phyloP scores from a whole-genome alignment of 1,140 invertebrate species.

The Psilanteris sp. region DNA sequence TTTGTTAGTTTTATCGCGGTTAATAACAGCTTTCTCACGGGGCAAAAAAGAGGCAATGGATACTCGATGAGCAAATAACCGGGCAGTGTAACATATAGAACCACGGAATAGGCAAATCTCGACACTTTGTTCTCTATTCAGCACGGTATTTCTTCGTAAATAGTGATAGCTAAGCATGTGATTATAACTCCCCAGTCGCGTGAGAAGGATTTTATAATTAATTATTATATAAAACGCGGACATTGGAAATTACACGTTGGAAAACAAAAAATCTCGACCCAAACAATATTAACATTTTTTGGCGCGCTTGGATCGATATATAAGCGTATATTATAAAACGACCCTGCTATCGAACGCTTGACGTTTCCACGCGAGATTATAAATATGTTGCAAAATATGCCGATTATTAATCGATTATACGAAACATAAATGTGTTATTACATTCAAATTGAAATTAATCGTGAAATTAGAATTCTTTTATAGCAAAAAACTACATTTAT shows the following conservation, averaged over 20 bases:
- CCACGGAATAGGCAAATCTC: constrained; percentile 17
- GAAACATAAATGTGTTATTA: too few species aligned
- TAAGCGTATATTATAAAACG: too few species aligned
- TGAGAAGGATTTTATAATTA: constrained; percentile 33
- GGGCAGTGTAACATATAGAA: not conserved
- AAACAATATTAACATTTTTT: constrained; percentile 7
- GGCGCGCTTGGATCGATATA: too few species aligned
- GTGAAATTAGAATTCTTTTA: too few species aligned
- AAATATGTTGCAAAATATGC: too few species aligned
- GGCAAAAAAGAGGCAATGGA: not conserved
- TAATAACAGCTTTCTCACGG: constrained; percentile 29
- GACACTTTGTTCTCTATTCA: constrained; percentile 19
- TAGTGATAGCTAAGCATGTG: constrained; percentile 7
- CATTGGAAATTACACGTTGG: constrained; percentile 15
- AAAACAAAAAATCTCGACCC: not conserved
- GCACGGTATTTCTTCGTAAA: constrained; percentile 40
- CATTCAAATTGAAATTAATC: too few species aligned
- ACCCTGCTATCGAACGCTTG: too few species aligned
- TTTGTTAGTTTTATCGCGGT: constrained; percentile 15
- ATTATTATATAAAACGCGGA: constrained; percentile 24
- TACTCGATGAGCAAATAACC: constrained; percentile 23
- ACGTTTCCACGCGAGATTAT: too few species aligned
- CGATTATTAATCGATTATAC: too few species aligned
- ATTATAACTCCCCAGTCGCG: constrained; percentile 14
- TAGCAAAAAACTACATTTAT: too few species aligned